A percentile compares a stretch with the other conserved stretches of the same genome.
Conservation (phyloP, 2,113 vertebrate genomes). For the Nothoprocta pentlandii region DNA sequence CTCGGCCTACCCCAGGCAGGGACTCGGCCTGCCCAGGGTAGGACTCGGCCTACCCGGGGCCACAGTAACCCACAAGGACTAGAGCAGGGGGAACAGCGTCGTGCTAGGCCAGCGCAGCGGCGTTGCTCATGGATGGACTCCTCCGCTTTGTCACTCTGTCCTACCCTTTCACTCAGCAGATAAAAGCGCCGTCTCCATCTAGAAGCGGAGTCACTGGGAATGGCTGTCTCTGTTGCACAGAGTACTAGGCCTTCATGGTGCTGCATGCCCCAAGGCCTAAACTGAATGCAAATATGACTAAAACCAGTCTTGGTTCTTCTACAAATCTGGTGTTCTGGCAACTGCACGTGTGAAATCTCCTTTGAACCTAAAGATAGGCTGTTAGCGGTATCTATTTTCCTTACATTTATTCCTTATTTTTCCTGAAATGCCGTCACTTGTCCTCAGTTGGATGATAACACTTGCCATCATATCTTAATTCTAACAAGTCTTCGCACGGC, state of each 20-base stretch:
- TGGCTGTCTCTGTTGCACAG: neutral
- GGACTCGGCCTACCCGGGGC: neutral
- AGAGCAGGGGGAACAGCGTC: neutral
- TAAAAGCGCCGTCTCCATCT: neutral
- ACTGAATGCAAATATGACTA: accelerated
- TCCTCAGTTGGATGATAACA: neutral
- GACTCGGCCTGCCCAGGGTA: no score
- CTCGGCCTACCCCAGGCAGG: no score
- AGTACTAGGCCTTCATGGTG: accelerated
- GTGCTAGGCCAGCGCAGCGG: neutral
- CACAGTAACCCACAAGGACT: neutral
- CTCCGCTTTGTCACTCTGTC: neutral
- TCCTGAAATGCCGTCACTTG: neutral
- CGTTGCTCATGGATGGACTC: neutral
- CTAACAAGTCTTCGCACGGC: neutral
- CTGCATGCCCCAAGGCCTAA: neutral
- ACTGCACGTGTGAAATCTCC: neutral
- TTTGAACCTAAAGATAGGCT: neutral
- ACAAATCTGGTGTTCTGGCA: neutral
- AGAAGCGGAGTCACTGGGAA: neutral
- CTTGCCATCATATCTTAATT: no score
- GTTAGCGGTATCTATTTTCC: neutral
- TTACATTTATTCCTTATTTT: neutral
- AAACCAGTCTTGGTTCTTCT: neutral
- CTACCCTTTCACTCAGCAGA: neutral